A percentile compares a stretch with the other conserved stretches of the same genome.
Conservation (phyloP, 2,113 vertebrate species). For the Opisthocomus hoazin region DNA sequence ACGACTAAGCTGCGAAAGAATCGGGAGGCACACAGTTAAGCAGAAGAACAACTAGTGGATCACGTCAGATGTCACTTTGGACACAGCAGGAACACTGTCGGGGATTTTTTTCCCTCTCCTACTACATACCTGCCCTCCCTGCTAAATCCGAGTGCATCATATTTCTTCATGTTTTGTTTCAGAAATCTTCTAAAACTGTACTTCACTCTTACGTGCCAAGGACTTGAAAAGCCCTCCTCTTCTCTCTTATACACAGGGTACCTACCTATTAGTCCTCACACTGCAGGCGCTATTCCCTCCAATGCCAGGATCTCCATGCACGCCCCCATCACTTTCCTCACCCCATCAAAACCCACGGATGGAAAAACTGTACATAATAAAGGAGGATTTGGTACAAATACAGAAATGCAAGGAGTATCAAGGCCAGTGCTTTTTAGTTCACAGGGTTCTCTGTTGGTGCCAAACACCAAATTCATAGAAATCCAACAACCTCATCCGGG, state of each 20-base stretch:
- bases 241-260: not conserved
- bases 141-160: fast-evolving
- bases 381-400: not conserved
- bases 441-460: not conserved
- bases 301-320: not conserved
- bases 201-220: not conserved
- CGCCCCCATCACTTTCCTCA: not conserved
- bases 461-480: not conserved
- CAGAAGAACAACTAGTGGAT: not conserved
- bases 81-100: not conserved
- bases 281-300: not conserved
- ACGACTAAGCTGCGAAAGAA: not conserved
- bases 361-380: not conserved
- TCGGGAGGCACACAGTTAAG: not conserved
- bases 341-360: not conserved
- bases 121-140: not conserved
- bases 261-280: not conserved
- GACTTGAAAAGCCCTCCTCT: not conserved
- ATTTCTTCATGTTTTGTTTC: not conserved
- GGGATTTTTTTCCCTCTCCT: fast-evolving
- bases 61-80: not conserved
- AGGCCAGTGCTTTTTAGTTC: not conserved
- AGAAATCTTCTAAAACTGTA: not conserved
- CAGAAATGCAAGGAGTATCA: not conserved
- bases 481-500: not conserved